Evolutionary conservation across 2,113 vertebrate genomes (phyloP).

Genomic region (Epinephelus fuscoguttatus): DNA sequence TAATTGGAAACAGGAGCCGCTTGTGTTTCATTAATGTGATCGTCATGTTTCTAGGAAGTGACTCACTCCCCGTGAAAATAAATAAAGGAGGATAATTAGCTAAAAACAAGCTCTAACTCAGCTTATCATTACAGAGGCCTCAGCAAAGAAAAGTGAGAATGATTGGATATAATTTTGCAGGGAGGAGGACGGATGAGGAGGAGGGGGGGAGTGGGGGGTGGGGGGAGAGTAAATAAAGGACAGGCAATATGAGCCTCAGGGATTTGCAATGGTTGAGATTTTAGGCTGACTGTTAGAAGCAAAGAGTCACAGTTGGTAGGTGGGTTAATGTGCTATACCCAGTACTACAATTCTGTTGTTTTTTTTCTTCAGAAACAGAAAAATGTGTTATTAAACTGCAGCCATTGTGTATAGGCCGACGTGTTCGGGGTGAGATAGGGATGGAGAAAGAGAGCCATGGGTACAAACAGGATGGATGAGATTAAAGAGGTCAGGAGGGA

Average conservation of each 20-base stretch:
- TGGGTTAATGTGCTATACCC: conserved; percentile 25
- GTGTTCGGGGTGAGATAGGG: conserved; percentile 16
- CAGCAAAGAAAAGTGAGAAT: conserved; percentile 28
- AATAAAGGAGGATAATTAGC: conserved; percentile 56
- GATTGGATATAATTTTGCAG: conserved; percentile 29
- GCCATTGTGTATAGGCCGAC: conserved; percentile 3
- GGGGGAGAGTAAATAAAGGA: conserved; percentile 35
- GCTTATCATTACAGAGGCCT: conserved; percentile 22
- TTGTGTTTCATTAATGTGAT: conserved; percentile 48
- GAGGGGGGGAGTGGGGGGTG: no score
- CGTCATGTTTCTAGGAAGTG: conserved; percentile 49
- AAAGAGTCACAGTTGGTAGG: conserved; percentile 31
- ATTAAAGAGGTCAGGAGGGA: conserved; percentile 62
- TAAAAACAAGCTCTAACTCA: conserved; percentile 43
- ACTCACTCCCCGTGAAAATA: conserved; percentile 34
- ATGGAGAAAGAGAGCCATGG: conserved; percentile 26
- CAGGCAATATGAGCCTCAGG: conserved; percentile 25
- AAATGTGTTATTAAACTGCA: conserved; percentile 40
- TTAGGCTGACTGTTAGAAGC: conserved; percentile 25
- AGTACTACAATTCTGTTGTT: not conserved
- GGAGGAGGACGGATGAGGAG: not conserved
- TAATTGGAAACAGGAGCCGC: conserved; percentile 37
- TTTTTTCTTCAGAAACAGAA: conserved; percentile 20
- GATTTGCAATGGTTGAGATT: conserved; percentile 34
- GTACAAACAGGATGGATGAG: conserved; percentile 32